A percentile compares a stretch with the other conserved stretches of the same genome.
Conservation (phyloP, 2,113 vertebrate species). For the Nicator chloris region DNA sequence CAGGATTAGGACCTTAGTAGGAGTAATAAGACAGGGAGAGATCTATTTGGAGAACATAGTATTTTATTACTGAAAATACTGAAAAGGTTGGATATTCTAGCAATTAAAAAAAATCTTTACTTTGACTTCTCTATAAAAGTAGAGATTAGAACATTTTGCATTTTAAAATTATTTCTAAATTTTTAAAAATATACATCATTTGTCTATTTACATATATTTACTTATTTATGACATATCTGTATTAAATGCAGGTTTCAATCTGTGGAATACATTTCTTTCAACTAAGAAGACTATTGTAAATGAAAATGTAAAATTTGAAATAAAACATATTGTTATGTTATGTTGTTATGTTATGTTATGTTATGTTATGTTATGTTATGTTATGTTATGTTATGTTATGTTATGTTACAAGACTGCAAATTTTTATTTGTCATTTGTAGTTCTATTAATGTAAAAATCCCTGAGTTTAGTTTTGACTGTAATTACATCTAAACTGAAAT, state of each 20-base stretch:
- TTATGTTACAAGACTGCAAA: neutral
- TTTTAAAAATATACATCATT: neutral
- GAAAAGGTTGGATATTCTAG: neutral
- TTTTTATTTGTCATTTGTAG: neutral
- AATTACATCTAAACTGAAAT: neutral
- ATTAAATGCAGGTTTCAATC: neutral
- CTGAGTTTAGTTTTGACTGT: neutral
- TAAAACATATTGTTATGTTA: neutral
- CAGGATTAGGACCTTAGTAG: neutral
- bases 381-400: too few species aligned
- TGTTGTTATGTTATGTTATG: too few species aligned
- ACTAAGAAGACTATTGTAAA: neutral
- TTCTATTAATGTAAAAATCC: neutral
- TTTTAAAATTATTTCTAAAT: neutral
- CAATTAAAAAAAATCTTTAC: neutral
- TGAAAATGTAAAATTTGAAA: neutral
- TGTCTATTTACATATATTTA: neutral
- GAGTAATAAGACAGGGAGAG: neutral
- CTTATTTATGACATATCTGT: neutral
- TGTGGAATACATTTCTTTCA: neutral
- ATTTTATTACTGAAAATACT: neutral
- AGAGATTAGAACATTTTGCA: neutral
- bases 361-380: too few species aligned
- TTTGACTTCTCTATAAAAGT: neutral
- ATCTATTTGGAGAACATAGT: fast-evolving